A percentile compares a stretch with the other conserved stretches of the same genome.
Evolutionary conservation across 2,888 invertebrate species (phyloP).

Genomic region (Heliconius cydno): DNA sequence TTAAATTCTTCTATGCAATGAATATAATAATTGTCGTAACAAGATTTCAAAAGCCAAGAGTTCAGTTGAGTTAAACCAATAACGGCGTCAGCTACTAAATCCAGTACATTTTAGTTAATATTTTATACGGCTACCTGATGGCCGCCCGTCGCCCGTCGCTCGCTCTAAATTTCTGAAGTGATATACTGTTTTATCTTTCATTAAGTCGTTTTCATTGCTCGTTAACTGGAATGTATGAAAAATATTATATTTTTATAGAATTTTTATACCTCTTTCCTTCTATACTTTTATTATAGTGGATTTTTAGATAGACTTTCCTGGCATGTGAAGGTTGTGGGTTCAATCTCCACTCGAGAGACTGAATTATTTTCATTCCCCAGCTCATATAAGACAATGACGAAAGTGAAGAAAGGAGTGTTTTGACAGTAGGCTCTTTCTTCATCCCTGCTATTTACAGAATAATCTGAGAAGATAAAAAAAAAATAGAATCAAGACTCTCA

Average conservation of each 20-base stretch:
- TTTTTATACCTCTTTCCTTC: too few relatives aligned
- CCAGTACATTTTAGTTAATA: constrained; percentile 65
- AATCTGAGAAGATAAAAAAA: too few relatives aligned
- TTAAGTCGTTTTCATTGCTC: constrained; percentile 19
- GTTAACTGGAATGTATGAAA: constrained; percentile 4
- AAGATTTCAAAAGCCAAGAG: constrained; percentile 18
- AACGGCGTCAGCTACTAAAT: constrained; percentile 61
- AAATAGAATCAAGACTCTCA: too few relatives aligned
- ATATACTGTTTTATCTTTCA: constrained; percentile 21
- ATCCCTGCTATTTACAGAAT: too few relatives aligned
- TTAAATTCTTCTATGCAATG: neutral
- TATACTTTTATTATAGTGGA: too few relatives aligned
- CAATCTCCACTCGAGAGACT: too few relatives aligned
- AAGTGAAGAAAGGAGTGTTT: too few relatives aligned
- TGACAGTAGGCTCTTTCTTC: too few relatives aligned
- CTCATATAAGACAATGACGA: too few relatives aligned
- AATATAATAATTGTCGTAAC: neutral
- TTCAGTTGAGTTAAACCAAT: constrained; percentile 53
- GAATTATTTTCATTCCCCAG: too few relatives aligned
- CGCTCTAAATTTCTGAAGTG: constrained; percentile 58
- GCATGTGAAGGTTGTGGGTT: too few relatives aligned
- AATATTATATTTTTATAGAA: neutral
- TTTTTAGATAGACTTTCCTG: too few relatives aligned
- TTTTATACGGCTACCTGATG: constrained; percentile 58
- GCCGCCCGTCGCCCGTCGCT: constrained; percentile 47